These are phyloP conservation scores for Streptopelia turtur DNA, from an alignment of 2,797 vertebrate genomes.

Conservation along the genomic window DNA sequence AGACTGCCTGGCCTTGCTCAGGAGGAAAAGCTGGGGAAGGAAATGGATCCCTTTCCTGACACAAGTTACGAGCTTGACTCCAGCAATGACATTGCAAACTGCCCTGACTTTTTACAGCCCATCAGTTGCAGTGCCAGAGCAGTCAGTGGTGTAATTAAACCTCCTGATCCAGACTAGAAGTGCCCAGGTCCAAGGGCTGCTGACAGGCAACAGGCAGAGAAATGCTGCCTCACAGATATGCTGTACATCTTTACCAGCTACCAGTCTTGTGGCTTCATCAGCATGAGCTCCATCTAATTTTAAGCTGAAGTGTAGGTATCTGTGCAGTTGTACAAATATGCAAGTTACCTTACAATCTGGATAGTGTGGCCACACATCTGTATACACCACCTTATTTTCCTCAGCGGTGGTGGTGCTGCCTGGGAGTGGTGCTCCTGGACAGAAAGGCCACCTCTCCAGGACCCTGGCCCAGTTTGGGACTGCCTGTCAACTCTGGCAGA, in stretches of 20 bases:
- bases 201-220: background rate
- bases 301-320: background rate
- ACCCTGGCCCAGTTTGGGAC: background rate
- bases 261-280: background rate
- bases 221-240: accelerated
- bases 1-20: background rate
- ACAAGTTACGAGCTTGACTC: background rate
- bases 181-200: background rate
- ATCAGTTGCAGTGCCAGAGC: background rate
- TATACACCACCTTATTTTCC: accelerated
- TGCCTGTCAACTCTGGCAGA: background rate
- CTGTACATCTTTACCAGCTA: accelerated
- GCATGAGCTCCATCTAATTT: background rate
- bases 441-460: accelerated
- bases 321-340: background rate
- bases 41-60: background rate
- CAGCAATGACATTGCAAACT: background rate
- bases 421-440: accelerated
- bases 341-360: background rate
- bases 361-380: accelerated
- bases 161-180: accelerated
- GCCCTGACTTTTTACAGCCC: background rate
- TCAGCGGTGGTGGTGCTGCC: no score
- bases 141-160: background rate
- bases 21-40: accelerated